Evolutionary conservation across 1,140 invertebrate genomes (phyloP).

Genomic region (Acromyrmex charruanus): DNA sequence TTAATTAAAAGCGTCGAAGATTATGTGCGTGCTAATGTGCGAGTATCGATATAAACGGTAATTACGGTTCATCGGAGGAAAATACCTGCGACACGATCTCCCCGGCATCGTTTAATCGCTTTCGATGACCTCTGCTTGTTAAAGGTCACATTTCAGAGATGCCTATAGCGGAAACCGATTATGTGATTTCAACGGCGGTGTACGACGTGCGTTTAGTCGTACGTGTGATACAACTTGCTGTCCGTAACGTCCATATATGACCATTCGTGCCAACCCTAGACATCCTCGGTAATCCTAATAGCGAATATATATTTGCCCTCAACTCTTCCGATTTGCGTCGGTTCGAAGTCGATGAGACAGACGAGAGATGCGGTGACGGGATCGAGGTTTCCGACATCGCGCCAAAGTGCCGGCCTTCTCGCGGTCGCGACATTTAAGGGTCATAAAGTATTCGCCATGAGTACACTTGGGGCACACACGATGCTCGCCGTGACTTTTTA

Average conservation of each 20-base stretch:
- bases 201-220: not conserved
- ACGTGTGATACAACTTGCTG: not conserved
- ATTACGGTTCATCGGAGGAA: slow-evolving; percentile 16
- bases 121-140: slow-evolving; percentile 40
- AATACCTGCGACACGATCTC: slow-evolving; percentile 18
- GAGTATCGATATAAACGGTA: slow-evolving; percentile 17
- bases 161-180: slow-evolving; percentile 37
- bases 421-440: slow-evolving; percentile 52
- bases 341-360: not conserved
- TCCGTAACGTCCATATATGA: not conserved
- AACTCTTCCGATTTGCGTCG: slow-evolving; percentile 2
- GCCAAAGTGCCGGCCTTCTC: slow-evolving; percentile 17
- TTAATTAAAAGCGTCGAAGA: slow-evolving; percentile 36
- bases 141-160: slow-evolving; percentile 49
- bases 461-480: slow-evolving; percentile 6
- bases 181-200: not conserved
- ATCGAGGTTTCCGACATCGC: slow-evolving; percentile 12
- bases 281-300: slow-evolving; percentile 19
- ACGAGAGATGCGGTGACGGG: not conserved
- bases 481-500: slow-evolving; percentile 42
- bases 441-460: slow-evolving; percentile 55
- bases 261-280: not conserved
- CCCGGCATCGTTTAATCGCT: slow-evolving; percentile 19
- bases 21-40: slow-evolving; percentile 6
- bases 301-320: not conserved